Conservation (phyloP, 64 coral and sea anemone genomes). For the Pocillopora verrucosa region DNA sequence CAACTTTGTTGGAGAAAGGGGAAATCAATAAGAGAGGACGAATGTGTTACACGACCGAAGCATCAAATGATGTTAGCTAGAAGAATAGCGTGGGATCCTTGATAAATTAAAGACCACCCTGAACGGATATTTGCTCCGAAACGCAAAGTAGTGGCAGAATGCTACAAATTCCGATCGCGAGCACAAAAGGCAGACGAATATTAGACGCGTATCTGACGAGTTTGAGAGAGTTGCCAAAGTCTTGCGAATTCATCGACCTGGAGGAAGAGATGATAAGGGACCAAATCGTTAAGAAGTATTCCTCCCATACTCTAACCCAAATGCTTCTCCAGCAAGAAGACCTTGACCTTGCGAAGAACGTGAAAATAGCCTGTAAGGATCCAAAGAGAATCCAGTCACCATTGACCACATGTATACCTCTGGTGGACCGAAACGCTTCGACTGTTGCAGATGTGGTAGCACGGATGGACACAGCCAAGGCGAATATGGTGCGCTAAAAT, state of each 20-base stretch:
- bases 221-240: slow-evolving; percentile 2
- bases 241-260: slow-evolving; percentile 5
- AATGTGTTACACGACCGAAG: too few species aligned
- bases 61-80: too few species aligned
- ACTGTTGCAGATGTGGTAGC: slow-evolving; percentile 41
- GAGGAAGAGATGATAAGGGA: slow-evolving; percentile 40
- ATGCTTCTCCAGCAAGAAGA: slow-evolving; percentile 16
- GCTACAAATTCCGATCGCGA: slow-evolving; percentile 42
- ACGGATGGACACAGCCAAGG: background rate
- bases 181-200: slow-evolving; percentile 7
- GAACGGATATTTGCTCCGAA: slow-evolving; percentile 25
- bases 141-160: slow-evolving; percentile 42
- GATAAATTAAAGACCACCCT: background rate
- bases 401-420: background rate
- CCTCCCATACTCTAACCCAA: background rate
- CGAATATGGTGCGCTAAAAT: slow-evolving; percentile 36
- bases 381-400: background rate
- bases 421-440: background rate
- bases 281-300: slow-evolving; percentile 27
- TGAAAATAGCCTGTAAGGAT: background rate
- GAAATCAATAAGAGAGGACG: too few species aligned
- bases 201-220: slow-evolving; percentile 3
- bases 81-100: background rate
- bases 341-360: background rate
- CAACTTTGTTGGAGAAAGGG: too few species aligned